phyloP scores from a whole-genome alignment of 1,140 invertebrate species.

The Drosophila pallidifrons region DNA sequence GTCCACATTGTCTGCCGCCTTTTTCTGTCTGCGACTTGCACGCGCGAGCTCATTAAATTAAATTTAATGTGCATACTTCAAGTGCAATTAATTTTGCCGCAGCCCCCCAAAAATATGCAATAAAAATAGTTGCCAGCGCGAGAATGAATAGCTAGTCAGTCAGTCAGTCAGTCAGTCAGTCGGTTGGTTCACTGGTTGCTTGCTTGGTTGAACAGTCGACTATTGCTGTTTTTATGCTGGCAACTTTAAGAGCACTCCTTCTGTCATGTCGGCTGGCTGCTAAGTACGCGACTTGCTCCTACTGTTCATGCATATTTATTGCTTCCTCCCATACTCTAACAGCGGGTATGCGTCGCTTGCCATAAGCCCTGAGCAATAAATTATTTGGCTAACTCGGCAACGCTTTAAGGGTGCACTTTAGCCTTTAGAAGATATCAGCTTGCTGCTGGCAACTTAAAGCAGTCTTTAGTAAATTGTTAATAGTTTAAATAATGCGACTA shows the following conservation, averaged over 20 bases:
- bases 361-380: conserved; percentile 2
- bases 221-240: conserved; percentile 42
- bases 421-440: no score
- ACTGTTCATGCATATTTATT: conserved; percentile 69
- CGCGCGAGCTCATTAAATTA: conserved; percentile 73
- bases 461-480: no score
- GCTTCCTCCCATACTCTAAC: conserved; percentile 14
- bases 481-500: no score
- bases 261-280: conserved; percentile 30
- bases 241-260: conserved; percentile 37
- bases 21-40: conserved; percentile 4
- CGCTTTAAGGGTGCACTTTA: no score
- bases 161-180: background rate
- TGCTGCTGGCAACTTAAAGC: background rate
- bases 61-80: conserved; percentile 78
- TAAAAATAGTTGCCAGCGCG: conserved; percentile 69
- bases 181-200: background rate
- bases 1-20: conserved; percentile 6
- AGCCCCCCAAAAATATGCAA: conserved; percentile 75
- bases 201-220: background rate
- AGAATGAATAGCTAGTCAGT: conserved; percentile 42
- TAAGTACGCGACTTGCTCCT: conserved; percentile 31
- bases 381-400: background rate
- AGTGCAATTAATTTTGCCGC: conserved; percentile 75
- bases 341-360: conserved; percentile 3